Percentiles rank a stretch among this genome's conserved stretches.
Conservation (phyloP, 2,797 vertebrate genomes). For the Heliangelus exortis region DNA sequence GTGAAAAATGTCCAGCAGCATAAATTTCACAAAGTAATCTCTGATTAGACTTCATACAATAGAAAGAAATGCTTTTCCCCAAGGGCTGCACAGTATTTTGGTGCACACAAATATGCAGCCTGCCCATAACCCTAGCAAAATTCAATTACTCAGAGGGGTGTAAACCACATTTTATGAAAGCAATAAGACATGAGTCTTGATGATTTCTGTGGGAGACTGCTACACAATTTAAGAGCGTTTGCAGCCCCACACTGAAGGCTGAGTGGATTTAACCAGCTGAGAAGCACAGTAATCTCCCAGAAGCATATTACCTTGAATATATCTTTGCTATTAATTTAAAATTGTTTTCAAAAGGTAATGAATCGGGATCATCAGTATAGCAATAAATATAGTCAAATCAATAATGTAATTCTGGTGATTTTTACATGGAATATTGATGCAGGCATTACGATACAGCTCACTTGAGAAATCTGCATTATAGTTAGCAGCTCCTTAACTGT, state of each 20-base stretch:
- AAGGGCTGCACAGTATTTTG: not conserved
- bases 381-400: constrained; percentile 44
- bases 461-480: not conserved
- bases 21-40: constrained; percentile 27
- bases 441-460: not conserved
- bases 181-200: constrained; percentile 52
- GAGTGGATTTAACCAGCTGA: constrained; percentile 39
- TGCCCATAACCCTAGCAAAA: constrained; percentile 44
- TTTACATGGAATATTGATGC: constrained; percentile 9
- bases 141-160: constrained; percentile 62
- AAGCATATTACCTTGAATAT: not conserved
- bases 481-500: not conserved
- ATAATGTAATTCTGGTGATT: constrained; percentile 36
- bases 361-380: not conserved
- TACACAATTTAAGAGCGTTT: constrained; percentile 25
- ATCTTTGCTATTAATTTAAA: constrained; percentile 41
- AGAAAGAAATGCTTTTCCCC: not conserved
- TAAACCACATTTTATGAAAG: constrained; percentile 65
- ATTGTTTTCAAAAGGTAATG: constrained; percentile 36
- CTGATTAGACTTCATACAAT: not conserved
- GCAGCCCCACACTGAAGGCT: not conserved
- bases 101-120: constrained; percentile 10
- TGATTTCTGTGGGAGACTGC: constrained; percentile 46
- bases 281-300: constrained; percentile 20
- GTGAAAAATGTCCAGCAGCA: constrained; percentile 26